Percentiles rank a stretch among this genome's conserved stretches.
These are phyloP conservation scores for Microcaecilia unicolor DNA, from an alignment of 2,797 vertebrate species.

Conservation along the genomic window DNA sequence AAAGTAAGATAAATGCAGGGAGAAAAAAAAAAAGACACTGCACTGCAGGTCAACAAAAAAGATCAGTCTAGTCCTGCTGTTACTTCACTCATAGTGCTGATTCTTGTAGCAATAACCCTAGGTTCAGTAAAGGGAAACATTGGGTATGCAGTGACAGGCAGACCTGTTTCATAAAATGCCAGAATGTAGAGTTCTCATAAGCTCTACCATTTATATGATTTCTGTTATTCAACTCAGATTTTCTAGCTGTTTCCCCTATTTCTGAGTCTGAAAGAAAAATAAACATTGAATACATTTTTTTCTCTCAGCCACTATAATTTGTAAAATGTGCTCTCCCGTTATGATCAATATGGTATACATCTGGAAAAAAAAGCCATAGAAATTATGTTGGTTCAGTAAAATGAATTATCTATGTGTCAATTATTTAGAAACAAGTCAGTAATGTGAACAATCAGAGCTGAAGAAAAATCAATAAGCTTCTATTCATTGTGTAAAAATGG, in stretches of 20 bases:
- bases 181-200: too few species aligned
- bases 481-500: slow-evolving; percentile 25
- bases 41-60: too few species aligned
- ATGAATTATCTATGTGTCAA: slow-evolving; percentile 33
- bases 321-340: neutral
- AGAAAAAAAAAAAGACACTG: too few species aligned
- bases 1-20: too few species aligned
- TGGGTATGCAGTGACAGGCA: too few species aligned
- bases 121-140: too few species aligned
- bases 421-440: slow-evolving; percentile 43
- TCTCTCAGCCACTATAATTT: neutral
- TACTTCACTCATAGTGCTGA: too few species aligned
- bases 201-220: neutral
- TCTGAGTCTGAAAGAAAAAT: neutral
- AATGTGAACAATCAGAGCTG: slow-evolving; percentile 35
- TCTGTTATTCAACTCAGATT: neutral
- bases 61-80: too few species aligned
- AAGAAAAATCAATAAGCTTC: slow-evolving; percentile 37
- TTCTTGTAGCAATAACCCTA: too few species aligned
- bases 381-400: slow-evolving; percentile 21
- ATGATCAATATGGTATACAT: neutral
- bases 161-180: too few species aligned
- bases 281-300: neutral
- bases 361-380: neutral
- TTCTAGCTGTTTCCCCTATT: accelerated